Conservation (phyloP, 2,888 invertebrate genomes). For the Cenopis cana region DNA sequence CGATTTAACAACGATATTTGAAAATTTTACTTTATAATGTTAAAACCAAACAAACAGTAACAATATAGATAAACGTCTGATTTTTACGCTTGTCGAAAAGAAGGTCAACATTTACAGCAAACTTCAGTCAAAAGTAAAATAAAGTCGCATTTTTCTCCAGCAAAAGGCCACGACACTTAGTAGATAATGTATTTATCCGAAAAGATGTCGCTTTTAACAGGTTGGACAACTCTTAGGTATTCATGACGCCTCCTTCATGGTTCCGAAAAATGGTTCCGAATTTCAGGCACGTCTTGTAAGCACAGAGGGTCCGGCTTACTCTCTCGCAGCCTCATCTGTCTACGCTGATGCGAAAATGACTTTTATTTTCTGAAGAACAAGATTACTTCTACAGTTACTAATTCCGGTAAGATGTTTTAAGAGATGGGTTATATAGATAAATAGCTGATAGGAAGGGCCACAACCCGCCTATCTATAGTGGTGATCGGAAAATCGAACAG, state of each 20-base stretch:
- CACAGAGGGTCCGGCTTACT: constrained; percentile 21
- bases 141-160: not conserved
- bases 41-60: too few species aligned
- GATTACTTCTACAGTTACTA: not conserved
- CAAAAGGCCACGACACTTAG: constrained; percentile 6
- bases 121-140: not conserved
- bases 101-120: not conserved
- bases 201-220: constrained; percentile 15
- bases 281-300: constrained; percentile 29
- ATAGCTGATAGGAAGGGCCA: not conserved
- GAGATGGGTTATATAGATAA: not conserved
- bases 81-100: not conserved
- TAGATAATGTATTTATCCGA: constrained; percentile 6
- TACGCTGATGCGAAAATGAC: not conserved
- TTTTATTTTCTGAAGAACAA: not conserved
- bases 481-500: not conserved
- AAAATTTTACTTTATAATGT: too few species aligned
- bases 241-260: too few species aligned
- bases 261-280: constrained; percentile 3
- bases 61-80: not conserved
- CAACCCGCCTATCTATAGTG: not conserved
- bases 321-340: not conserved
- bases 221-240: constrained; percentile 19
- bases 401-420: not conserved
- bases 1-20: not conserved